phyloP scores from a whole-genome alignment of 2,113 vertebrate genomes.

The Mormyrus iriodes region DNA sequence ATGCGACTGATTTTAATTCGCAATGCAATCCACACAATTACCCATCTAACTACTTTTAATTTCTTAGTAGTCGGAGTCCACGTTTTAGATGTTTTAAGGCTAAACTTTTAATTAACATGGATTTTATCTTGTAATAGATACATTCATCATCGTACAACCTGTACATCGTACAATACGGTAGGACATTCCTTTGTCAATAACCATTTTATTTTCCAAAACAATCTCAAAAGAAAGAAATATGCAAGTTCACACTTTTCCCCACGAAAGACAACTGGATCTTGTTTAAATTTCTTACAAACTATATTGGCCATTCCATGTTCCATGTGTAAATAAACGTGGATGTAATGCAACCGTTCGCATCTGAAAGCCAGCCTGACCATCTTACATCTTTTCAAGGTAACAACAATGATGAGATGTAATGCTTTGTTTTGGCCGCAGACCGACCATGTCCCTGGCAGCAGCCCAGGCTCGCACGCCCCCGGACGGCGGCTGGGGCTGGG shows the following conservation, averaged over 20 bases:
- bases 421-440: constrained; percentile 11
- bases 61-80: background rate
- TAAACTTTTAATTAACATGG: background rate
- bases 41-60: background rate
- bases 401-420: background rate
- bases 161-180: background rate
- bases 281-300: background rate
- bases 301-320: background rate
- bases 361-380: background rate
- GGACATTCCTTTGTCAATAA: background rate
- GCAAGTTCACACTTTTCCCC: background rate
- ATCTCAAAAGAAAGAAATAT: background rate
- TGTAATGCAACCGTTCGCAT: background rate
- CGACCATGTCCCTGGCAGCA: constrained; percentile 47
- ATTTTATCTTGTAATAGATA: background rate
- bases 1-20: background rate
- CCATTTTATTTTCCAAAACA: background rate
- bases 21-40: background rate
- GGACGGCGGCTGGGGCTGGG: constrained; percentile 72
- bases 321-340: background rate
- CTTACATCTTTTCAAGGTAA: background rate
- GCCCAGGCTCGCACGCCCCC: constrained; percentile 42
- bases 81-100: background rate
- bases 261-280: background rate
- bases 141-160: background rate